A percentile compares a stretch with the other conserved stretches of the same genome.
Conservation (phyloP, 2,888 invertebrate genomes). For the Hofmannophila pseudospretella region DNA sequence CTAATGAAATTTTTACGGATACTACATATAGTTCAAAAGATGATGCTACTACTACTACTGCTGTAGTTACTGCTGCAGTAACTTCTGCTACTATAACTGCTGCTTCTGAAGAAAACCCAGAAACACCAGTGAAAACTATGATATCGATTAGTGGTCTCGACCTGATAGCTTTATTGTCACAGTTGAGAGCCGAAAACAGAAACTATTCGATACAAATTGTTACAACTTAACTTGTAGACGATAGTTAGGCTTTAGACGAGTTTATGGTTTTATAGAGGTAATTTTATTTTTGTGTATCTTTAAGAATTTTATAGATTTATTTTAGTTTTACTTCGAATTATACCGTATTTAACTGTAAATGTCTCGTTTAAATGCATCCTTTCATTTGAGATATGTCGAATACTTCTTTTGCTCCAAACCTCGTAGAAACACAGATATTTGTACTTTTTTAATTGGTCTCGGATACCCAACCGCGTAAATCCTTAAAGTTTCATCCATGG, state of each 20-base stretch:
- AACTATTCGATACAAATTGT: slow-evolving; percentile 29
- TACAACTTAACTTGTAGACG: slow-evolving; percentile 10
- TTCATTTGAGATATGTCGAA: not conserved
- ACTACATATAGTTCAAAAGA: too few relatives aligned
- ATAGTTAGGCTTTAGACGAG: slow-evolving; percentile 15
- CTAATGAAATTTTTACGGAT: not conserved
- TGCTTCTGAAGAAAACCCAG: not conserved
- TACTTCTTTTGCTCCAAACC: too few relatives aligned
- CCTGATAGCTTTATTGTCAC: slow-evolving; percentile 21
- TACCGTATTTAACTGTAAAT: too few relatives aligned
- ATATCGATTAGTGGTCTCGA: slow-evolving; percentile 22
- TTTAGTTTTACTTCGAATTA: not conserved
- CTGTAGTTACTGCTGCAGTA: not conserved
- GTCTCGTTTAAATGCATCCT: not conserved
- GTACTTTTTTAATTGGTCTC: too few relatives aligned
- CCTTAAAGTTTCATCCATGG: too few relatives aligned
- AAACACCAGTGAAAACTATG: not conserved
- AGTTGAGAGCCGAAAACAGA: slow-evolving; percentile 25
- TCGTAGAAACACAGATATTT: too few relatives aligned
- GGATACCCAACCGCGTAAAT: too few relatives aligned
- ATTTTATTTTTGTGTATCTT: not conserved
- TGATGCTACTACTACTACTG: not conserved
- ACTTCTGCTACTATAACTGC: not conserved
- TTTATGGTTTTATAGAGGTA: slow-evolving; percentile 14
- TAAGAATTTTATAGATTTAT: not conserved